Evolutionary conservation across 1,140 invertebrate genomes (phyloP), one percentile per base, ranked within the genome.

Genomic region (Drosophila simulans): DNA sequence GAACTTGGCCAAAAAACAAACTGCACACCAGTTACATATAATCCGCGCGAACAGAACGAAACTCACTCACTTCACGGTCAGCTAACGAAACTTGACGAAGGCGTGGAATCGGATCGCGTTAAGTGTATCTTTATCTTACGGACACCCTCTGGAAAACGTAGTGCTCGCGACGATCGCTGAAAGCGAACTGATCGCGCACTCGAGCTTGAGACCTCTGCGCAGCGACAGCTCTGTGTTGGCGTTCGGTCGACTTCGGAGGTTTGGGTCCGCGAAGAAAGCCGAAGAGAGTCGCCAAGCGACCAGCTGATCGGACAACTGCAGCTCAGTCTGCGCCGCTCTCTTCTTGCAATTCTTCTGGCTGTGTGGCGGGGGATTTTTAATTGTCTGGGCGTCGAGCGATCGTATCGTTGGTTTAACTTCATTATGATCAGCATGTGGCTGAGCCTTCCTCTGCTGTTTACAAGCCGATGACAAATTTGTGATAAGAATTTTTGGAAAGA

Each of bases 381-480:
- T 81, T 84, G 76, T 84, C 80, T 84, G 77, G 69, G 62, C 80
- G 80, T 82, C 74, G 79, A 45, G 75, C 48, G 78, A 70, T 81
- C 52, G 42, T 55, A 65, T 59, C 76, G 78, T 56, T 35, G 65
- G 70, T 54, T 86, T 64, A 86, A 86, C 82, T 82, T 86, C 79
- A 86, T 86, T 79, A 83, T 83, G 83, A 82, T 71, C 82, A 70
- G 62, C 79, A 75, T 84, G 80, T 48, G 75, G 70, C 70, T 15
- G 59, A 39, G 59, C 8, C 54, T 59, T 31, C 56, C 56, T 43
- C 59, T 45, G 11, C 48, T 66, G 52, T 71, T 86, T 88, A 86
- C 83, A 68, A 76, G 55, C 55, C 57, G 83, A 88, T 88, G 84
- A 88, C 83, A 88, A 88, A 88, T 88, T 82, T 89, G 51, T 73